Percentiles rank a stretch among this genome's conserved stretches.
These are phyloP conservation scores for Drosophila tsacasi DNA, from an alignment of 1,140 invertebrate species.

Conservation along the genomic window DNA sequence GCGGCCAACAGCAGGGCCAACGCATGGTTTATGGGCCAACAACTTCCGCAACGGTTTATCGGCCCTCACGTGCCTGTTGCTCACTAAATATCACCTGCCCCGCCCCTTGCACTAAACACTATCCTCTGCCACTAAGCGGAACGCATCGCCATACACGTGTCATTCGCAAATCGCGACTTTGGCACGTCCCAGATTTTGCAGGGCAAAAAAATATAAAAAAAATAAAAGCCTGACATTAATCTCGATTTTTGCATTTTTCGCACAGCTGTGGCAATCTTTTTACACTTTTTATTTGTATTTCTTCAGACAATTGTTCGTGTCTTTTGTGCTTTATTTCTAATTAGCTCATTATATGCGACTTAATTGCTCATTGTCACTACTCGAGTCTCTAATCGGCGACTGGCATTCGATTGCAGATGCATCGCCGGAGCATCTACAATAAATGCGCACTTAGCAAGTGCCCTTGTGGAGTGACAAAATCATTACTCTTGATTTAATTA, in stretches of 20 bases:
- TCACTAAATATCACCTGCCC: conserved; percentile 32
- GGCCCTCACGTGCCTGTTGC: conserved; percentile 64
- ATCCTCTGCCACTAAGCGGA: conserved; percentile 32
- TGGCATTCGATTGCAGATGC: conserved; percentile 50
- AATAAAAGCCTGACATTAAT: conserved; percentile 68
- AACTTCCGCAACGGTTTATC: conserved; percentile 68
- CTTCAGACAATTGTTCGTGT: conserved; percentile 34
- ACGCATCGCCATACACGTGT: conserved; percentile 65
- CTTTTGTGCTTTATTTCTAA: conserved; percentile 58
- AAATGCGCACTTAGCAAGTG: conserved; percentile 59
- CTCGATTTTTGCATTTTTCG: conserved; percentile 73
- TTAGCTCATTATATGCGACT: conserved; percentile 66
- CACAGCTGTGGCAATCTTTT: conserved; percentile 63
- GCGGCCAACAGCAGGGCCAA: neutral
- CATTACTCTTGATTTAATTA: conserved; percentile 3
- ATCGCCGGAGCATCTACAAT: conserved; percentile 28
- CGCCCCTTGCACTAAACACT: conserved; percentile 44
- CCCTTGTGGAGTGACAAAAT: conserved; percentile 2
- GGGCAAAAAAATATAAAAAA: no score
- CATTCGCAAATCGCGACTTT: conserved; percentile 73
- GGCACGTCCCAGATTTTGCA: conserved; percentile 68
- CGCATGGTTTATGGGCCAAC: conserved; percentile 12
- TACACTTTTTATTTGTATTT: conserved; percentile 6
- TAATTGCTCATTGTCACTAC: conserved; percentile 68
- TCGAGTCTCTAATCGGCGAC: conserved; percentile 34